Evolutionary conservation across 2,113 vertebrate species (phyloP).

Genomic region (Protobothrops flavoviridis): DNA sequence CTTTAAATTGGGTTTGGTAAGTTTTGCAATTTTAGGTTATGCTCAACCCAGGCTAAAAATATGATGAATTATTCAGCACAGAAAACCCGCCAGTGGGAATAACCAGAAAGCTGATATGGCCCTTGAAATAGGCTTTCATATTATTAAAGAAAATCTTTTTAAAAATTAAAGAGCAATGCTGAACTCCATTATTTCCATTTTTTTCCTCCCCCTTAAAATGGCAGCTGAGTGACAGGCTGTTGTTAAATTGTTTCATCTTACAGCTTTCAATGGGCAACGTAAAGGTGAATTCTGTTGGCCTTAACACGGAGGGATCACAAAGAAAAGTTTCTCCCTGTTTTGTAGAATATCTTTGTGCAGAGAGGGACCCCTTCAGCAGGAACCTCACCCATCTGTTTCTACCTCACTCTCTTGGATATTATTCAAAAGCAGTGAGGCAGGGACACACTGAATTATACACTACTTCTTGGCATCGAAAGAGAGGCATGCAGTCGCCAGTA

Average conservation of each 20-base stretch:
- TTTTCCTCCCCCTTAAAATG: slow-evolving; percentile 26
- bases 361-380: background rate
- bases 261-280: background rate
- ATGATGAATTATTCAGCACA: slow-evolving; percentile 65
- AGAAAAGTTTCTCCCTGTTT: background rate
- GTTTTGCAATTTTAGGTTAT: slow-evolving; percentile 56
- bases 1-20: slow-evolving; percentile 66
- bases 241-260: slow-evolving; percentile 17
- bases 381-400: background rate
- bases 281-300: background rate
- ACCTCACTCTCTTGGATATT: background rate
- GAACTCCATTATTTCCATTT: slow-evolving; percentile 40
- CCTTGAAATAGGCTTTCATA: slow-evolving; percentile 54
- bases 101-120: slow-evolving; percentile 48
- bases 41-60: slow-evolving; percentile 46
- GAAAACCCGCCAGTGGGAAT: slow-evolving; percentile 45
- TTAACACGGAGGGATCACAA: background rate
- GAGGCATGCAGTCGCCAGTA: background rate
- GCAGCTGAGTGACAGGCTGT: slow-evolving; percentile 8
- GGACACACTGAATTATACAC: background rate
- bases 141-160: slow-evolving; percentile 37
- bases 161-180: slow-evolving; percentile 40
- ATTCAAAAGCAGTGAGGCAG: background rate
- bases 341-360: background rate
- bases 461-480: background rate